Evolutionary conservation across 2,888 invertebrate species (phyloP).

Genomic region (Volucella inanis): DNA sequence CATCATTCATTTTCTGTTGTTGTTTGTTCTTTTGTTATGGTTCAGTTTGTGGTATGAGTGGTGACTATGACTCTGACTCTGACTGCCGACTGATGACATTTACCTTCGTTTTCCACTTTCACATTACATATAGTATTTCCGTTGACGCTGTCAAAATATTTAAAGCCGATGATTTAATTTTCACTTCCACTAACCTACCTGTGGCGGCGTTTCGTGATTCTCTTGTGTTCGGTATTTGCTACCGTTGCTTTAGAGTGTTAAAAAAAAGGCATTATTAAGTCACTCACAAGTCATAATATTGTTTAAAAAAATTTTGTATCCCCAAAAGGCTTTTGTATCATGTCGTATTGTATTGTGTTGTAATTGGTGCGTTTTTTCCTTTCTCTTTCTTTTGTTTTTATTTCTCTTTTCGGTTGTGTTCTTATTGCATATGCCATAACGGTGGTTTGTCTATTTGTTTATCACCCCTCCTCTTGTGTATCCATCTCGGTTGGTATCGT

Average conservation of each 20-base stretch:
- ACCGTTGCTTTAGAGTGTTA: neutral
- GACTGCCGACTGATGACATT: neutral
- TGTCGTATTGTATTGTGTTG: neutral
- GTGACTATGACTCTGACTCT: slow-evolving; percentile 44
- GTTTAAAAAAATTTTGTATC: slow-evolving; percentile 24
- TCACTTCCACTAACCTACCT: slow-evolving; percentile 14
- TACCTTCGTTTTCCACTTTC: slow-evolving; percentile 43
- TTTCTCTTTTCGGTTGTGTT: neutral
- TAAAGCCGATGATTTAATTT: slow-evolving; percentile 47
- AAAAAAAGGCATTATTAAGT: neutral
- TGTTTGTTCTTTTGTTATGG: neutral
- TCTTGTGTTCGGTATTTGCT: neutral
- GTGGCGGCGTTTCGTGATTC: neutral
- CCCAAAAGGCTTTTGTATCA: slow-evolving; percentile 37
- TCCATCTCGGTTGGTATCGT: neutral
- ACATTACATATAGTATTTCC: slow-evolving; percentile 38
- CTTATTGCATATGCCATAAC: neutral
- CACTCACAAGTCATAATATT: slow-evolving; percentile 5
- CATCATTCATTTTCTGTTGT: neutral
- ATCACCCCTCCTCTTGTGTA: slow-evolving; percentile 23
- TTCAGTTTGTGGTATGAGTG: too few species aligned
- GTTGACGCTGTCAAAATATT: slow-evolving; percentile 45
- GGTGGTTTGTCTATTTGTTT: slow-evolving; percentile 11
- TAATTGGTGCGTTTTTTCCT: neutral
- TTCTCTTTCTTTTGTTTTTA: neutral